Conservation (phyloP, 2,888 invertebrate genomes). For the Luperina nickerlii region DNA sequence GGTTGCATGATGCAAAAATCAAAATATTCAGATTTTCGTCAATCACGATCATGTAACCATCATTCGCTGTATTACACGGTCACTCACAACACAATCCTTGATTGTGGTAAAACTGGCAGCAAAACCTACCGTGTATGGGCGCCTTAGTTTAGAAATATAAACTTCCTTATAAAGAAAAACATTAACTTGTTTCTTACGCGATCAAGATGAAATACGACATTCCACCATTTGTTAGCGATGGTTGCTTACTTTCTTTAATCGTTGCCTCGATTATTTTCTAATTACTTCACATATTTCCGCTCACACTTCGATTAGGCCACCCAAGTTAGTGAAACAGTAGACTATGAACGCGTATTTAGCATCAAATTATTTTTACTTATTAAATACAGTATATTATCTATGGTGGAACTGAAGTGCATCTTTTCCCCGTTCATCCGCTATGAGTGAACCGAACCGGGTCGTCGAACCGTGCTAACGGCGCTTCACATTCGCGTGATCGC, state of each 20-base stretch:
- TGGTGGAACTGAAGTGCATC: constrained; percentile 52
- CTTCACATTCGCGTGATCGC: constrained; percentile 68
- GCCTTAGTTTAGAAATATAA: constrained; percentile 6
- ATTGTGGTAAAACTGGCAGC: no score
- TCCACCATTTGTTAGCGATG: constrained; percentile 17
- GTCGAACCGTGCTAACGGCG: constrained; percentile 70
- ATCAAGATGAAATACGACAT: constrained; percentile 13
- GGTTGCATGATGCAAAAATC: no score
- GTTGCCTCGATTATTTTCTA: constrained; percentile 20
- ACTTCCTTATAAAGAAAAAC: background rate
- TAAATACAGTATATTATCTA: background rate
- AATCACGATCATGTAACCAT: no score
- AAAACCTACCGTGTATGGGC: no score
- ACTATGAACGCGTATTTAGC: background rate
- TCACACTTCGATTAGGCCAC: constrained; percentile 12
- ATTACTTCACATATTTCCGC: constrained; percentile 24
- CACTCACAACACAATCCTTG: no score
- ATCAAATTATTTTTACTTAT: constrained; percentile 20
- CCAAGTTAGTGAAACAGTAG: constrained; percentile 25
- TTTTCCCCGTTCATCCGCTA: constrained; percentile 54
- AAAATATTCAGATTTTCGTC: no score
- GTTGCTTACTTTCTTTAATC: constrained; percentile 27
- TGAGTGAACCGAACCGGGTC: constrained; percentile 66
- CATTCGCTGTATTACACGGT: no score
- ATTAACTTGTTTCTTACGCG: background rate